Percentiles rank a stretch among this genome's conserved stretches.
phyloP scores from a whole-genome alignment of 2,113 vertebrate species.

The Pseudonaja textilis region DNA sequence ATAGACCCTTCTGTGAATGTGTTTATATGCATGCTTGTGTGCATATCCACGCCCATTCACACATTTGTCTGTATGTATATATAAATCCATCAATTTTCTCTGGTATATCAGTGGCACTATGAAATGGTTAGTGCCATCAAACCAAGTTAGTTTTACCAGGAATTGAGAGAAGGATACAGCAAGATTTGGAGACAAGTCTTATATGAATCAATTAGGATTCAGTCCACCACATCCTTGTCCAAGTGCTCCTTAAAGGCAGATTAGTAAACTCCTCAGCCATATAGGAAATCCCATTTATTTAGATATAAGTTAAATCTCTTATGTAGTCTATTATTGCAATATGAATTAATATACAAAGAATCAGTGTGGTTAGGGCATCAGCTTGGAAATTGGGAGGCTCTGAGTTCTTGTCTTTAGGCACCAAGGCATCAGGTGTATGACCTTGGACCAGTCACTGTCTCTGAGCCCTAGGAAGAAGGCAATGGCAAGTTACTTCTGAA shows the following conservation, averaged over 20 bases:
- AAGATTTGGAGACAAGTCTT: not conserved
- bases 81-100: not conserved
- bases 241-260: not conserved
- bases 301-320: not conserved
- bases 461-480: not conserved
- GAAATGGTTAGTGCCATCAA: not conserved
- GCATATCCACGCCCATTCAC: not conserved
- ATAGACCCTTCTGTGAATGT: not conserved
- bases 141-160: not conserved
- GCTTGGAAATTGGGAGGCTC: not conserved
- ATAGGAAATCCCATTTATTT: not conserved
- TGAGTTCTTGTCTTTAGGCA: not conserved
- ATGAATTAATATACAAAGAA: not conserved
- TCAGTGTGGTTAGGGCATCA: not conserved
- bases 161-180: not conserved
- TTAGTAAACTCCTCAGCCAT: not conserved
- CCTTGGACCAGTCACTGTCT: not conserved
- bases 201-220: not conserved
- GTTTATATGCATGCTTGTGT: not conserved
- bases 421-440: not conserved
- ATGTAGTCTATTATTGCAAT: not conserved
- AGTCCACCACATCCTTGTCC: not conserved
- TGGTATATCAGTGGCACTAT: not conserved
- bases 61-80: not conserved
- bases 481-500: not conserved